Evolutionary conservation across 1,140 invertebrate species (phyloP).

Genomic region (Drosophila sulfurigaster): DNA sequence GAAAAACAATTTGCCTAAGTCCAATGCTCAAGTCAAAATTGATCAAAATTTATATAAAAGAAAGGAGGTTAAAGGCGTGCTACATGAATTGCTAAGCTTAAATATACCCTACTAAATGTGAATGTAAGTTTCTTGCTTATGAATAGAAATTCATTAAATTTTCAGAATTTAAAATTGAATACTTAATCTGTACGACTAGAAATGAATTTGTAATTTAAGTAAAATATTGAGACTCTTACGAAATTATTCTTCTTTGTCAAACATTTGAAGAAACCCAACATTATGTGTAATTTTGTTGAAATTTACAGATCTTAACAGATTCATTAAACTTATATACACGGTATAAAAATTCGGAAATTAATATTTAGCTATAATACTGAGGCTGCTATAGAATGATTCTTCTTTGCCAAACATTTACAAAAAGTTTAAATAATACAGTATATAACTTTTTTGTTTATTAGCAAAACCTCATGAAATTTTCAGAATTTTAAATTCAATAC

Average conservation of each 20-base stretch:
- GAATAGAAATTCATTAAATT: background rate
- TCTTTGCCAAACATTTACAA: no score
- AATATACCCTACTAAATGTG: background rate
- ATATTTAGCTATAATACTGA: no score
- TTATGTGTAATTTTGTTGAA: no score
- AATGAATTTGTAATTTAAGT: background rate
- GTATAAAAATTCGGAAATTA: no score
- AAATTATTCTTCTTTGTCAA: no score
- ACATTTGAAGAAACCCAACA: no score
- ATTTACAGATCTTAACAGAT: no score
- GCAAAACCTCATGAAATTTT: background rate
- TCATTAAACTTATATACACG: no score
- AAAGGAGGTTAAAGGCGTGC: background rate
- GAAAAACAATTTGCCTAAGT: constrained; percentile 43
- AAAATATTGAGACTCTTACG: background rate
- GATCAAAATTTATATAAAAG: constrained; percentile 32
- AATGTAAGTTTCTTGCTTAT: background rate
- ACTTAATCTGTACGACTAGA: background rate
- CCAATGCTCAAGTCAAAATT: constrained; percentile 44
- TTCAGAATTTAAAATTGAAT: background rate
- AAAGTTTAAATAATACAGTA: no score
- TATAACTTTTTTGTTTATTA: background rate
- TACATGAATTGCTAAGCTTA: background rate
- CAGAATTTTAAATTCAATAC: background rate
- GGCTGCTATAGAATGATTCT: no score